Conservation (phyloP, 2,113 vertebrate species). For the Charadrius vociferus region DNA sequence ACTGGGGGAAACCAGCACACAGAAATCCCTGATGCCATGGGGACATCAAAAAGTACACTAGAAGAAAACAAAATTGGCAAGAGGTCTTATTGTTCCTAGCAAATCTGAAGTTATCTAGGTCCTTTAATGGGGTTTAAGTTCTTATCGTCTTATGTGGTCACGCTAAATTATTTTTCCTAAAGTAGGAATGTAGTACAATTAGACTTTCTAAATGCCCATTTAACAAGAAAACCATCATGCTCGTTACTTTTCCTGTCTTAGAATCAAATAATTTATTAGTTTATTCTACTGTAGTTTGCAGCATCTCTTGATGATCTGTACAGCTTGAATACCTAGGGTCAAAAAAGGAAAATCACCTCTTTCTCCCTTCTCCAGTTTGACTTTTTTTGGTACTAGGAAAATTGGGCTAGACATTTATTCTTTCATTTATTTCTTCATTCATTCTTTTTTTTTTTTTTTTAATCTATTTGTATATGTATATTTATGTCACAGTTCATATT, state of each 20-base stretch:
- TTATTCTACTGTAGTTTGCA: neutral
- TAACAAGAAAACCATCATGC: neutral
- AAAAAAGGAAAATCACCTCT: neutral
- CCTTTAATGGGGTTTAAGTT: neutral
- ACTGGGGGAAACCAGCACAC: neutral
- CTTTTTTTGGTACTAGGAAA: neutral
- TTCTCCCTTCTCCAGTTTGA: neutral
- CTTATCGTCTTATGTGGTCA: neutral
- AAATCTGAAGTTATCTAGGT: neutral
- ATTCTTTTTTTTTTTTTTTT: neutral
- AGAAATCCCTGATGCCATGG: neutral
- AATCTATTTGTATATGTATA: fast-evolving
- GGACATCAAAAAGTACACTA: neutral
- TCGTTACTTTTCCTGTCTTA: neutral
- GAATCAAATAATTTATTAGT: neutral
- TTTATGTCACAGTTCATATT: neutral
- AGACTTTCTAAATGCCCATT: neutral
- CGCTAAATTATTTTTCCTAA: neutral
- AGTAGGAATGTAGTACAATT: neutral
- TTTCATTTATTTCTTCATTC: neutral
- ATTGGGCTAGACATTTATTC: neutral
- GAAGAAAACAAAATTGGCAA: neutral
- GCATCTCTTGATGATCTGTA: neutral
- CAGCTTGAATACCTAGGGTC: neutral
- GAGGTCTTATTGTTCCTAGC: fast-evolving